phyloP scores from a whole-genome alignment of 2,113 vertebrate genomes.

The Nannospalax galili region DNA sequence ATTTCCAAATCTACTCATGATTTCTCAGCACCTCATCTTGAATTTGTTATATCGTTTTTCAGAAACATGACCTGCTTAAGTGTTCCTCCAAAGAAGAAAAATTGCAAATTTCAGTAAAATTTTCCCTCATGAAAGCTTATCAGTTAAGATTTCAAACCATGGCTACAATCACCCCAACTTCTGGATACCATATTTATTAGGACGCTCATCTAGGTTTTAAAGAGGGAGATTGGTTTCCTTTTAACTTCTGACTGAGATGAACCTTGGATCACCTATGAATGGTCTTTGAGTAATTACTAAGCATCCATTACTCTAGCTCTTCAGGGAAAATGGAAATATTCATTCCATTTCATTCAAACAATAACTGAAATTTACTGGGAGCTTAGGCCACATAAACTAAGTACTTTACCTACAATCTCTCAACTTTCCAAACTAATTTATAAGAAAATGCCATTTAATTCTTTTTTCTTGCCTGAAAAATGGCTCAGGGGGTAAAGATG shows the following conservation, averaged over 20 bases:
- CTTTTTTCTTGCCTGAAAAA: neutral
- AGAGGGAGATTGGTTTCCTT: neutral
- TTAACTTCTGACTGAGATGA: neutral
- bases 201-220: too few relatives aligned
- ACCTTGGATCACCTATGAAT: neutral
- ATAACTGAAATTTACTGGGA: neutral
- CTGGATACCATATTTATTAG: too few relatives aligned
- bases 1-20: neutral
- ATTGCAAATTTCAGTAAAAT: neutral
- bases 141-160: neutral
- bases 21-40: too few relatives aligned
- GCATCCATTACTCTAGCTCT: neutral
- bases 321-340: neutral
- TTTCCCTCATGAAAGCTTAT: neutral
- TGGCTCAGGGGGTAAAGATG: too few relatives aligned
- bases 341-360: neutral
- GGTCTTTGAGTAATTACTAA: neutral
- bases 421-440: neutral
- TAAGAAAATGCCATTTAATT: neutral
- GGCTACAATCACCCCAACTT: accelerated
- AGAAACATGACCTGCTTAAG: neutral
- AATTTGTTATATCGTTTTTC: neutral
- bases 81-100: neutral
- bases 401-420: neutral
- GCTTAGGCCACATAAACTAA: neutral